Percentiles rank a stretch among this genome's conserved stretches.
Conservation (phyloP, 2,113 vertebrate species). For the Strigops habroptila region DNA sequence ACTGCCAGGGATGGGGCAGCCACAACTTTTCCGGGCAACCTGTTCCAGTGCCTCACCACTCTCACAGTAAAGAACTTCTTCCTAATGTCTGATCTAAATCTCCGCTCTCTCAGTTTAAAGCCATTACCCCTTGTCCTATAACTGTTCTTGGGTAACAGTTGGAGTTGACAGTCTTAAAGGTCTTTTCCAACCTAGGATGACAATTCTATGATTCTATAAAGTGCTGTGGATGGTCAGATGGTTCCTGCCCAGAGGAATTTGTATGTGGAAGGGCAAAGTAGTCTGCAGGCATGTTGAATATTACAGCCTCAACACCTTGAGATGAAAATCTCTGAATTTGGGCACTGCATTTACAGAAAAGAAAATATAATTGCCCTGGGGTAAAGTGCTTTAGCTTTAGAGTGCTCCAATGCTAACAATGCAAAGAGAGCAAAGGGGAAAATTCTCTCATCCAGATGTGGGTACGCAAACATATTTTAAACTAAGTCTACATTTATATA, state of each 20-base stretch:
- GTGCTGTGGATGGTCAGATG: neutral
- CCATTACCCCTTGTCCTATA: neutral
- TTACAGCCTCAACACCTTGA: neutral
- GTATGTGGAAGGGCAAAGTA: neutral
- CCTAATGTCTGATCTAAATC: neutral
- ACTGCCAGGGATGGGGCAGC: neutral
- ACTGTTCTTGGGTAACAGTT: neutral
- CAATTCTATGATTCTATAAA: neutral
- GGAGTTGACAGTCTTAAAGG: neutral
- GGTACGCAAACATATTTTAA: conserved; percentile 25
- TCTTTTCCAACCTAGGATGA: neutral
- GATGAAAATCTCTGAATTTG: neutral
- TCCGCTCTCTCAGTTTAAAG: neutral
- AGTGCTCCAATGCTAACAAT: neutral
- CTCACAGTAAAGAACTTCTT: neutral
- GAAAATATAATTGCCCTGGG: neutral
- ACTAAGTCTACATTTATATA: neutral
- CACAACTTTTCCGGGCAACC: neutral
- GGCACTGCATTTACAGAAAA: neutral
- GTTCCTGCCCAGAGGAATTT: neutral
- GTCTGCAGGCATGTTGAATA: rapidly evolving
- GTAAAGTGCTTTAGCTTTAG: neutral
- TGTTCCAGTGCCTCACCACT: neutral
- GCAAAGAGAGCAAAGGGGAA: neutral
- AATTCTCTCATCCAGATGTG: neutral